Conservation (phyloP, 2,797 vertebrate genomes). For the Toxotes lorentzi region DNA sequence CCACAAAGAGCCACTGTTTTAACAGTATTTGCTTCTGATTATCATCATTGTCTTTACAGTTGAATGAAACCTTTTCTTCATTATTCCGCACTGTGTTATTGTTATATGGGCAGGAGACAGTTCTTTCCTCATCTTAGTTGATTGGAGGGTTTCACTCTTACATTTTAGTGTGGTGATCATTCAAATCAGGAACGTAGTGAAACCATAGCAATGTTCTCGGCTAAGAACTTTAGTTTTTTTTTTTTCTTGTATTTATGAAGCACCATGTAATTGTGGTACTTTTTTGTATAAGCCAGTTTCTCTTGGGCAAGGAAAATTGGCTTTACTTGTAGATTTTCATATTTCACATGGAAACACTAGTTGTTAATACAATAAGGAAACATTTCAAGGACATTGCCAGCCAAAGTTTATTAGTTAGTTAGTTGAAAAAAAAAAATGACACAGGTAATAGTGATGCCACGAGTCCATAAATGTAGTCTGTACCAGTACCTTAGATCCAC, state of each 20-base stretch:
- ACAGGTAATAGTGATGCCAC: not conserved
- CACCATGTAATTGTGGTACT: not conserved
- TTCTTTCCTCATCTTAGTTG: not conserved
- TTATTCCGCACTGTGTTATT: not conserved
- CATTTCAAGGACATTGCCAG: not conserved
- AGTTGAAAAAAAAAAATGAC: not conserved
- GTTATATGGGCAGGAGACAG: not conserved
- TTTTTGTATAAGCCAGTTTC: not conserved
- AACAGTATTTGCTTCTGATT: not conserved
- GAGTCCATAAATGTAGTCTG: no score
- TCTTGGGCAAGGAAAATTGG: not conserved
- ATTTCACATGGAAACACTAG: not conserved
- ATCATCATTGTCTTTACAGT: not conserved
- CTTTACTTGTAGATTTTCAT: not conserved
- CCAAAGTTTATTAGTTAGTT: not conserved
- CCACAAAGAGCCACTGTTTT: not conserved
- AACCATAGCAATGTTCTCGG: not conserved
- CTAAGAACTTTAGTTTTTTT: not conserved
- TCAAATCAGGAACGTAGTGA: not conserved
- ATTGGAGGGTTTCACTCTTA: not conserved
- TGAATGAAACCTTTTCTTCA: not conserved
- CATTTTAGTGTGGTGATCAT: not conserved
- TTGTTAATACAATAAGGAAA: not conserved
- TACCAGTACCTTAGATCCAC: no score
- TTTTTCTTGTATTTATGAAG: not conserved